A percentile compares a stretch with the other conserved stretches of the same genome.
Conservation (phyloP, 2,113 vertebrate species). For the Halcyon senegalensis region DNA sequence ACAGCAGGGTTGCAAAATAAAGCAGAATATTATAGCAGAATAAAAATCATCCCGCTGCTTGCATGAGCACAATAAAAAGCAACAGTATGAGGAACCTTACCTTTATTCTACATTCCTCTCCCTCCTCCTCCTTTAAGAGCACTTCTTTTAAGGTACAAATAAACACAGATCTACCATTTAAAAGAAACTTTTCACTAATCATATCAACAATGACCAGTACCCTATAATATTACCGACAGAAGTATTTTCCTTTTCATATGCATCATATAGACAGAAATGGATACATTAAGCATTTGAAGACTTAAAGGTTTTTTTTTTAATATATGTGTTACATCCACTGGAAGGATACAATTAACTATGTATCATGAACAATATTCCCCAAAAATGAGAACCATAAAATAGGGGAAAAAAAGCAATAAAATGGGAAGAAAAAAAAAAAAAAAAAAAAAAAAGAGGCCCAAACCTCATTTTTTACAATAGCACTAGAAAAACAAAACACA, state of each 20-base stretch:
- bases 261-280: background rate
- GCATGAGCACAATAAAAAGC: background rate
- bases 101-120: background rate
- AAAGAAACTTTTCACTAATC: background rate
- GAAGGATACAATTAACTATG: background rate
- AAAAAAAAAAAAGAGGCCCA: background rate
- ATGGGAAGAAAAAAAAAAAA: too few species aligned
- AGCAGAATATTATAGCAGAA: background rate
- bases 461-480: background rate
- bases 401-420: background rate
- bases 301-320: background rate
- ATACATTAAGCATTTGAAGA: background rate
- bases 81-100: background rate
- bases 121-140: background rate
- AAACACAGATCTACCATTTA: background rate
- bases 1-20: constrained; percentile 2
- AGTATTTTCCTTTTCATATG: background rate
- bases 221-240: background rate
- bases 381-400: background rate
- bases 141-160: background rate
- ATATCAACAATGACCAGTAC: background rate
- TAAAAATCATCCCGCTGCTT: background rate
- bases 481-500: background rate
- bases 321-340: background rate
- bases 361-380: background rate